A percentile compares a stretch with the other conserved stretches of the same genome.
These are phyloP conservation scores for Branchellion lobata DNA, from an alignment of 2,888 invertebrate genomes.

Conservation along the genomic window DNA sequence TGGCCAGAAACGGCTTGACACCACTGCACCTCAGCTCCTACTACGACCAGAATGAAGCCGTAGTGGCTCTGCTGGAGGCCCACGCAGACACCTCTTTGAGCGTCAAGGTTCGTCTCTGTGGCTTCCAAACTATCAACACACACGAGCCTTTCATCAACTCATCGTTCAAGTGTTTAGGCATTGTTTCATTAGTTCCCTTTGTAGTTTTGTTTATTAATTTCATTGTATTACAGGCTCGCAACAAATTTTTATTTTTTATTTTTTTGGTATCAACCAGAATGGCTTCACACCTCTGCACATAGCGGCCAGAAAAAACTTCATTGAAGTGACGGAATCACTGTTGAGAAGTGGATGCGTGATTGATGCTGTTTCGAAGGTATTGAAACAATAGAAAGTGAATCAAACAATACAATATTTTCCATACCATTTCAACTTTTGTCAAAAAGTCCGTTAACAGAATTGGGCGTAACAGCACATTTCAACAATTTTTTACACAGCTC, in stretches of 20 bases:
- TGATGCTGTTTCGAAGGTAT: slow-evolving; percentile 65
- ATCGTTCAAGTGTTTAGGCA: no score
- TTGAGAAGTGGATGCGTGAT: slow-evolving; percentile 80
- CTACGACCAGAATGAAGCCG: slow-evolving; percentile 77
- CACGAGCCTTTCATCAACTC: no score
- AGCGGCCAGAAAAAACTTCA: slow-evolving; percentile 88
- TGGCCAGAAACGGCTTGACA: slow-evolving; percentile 90
- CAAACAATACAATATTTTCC: no score
- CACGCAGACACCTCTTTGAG: slow-evolving; percentile 28
- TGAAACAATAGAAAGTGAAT: no score
- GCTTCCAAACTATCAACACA: no score
- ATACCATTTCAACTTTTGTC: background rate
- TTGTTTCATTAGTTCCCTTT: no score
- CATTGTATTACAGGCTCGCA: no score
- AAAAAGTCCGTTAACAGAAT: background rate
- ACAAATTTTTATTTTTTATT: no score
- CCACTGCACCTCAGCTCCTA: slow-evolving; percentile 96
- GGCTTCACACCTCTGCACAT: slow-evolving; percentile 95
- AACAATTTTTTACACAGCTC: no score
- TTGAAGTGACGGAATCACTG: slow-evolving; percentile 82
- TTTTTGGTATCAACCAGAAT: no score
- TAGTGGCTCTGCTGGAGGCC: slow-evolving; percentile 16
- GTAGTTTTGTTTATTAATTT: no score
- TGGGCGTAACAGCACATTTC: no score
- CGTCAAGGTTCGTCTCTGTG: slow-evolving; percentile 53